Conservation (phyloP, 2,797 vertebrate species). For the Delichon dasypus region DNA sequence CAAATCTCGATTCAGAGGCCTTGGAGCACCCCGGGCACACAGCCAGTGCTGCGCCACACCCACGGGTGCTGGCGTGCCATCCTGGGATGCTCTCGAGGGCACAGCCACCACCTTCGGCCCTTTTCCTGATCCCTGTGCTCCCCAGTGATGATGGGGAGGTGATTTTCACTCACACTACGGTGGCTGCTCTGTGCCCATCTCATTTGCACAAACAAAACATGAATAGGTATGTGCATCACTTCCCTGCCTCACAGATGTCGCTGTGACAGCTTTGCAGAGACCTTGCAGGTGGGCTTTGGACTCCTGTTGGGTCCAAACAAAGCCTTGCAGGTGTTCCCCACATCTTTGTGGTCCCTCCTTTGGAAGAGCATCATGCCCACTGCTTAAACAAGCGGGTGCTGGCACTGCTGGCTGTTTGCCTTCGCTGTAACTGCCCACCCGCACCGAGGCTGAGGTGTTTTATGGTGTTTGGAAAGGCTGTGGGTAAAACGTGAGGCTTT, state of each 20-base stretch:
- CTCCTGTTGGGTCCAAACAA: background rate
- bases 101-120: background rate
- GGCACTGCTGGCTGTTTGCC: background rate
- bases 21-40: background rate
- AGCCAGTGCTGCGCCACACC: background rate
- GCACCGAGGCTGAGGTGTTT: background rate
- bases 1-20: background rate
- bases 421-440: slow-evolving; percentile 48
- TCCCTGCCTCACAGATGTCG: background rate
- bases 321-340: slow-evolving; percentile 19
- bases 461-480: background rate
- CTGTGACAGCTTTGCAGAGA: background rate
- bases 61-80: background rate
- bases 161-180: background rate
- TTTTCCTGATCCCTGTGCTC: background rate
- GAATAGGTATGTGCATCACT: background rate
- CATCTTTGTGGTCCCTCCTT: background rate
- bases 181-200: fast-evolving
- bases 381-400: background rate
- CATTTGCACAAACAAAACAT: background rate
- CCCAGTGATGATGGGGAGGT: background rate
- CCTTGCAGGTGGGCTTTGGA: background rate
- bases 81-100: background rate
- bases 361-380: background rate
- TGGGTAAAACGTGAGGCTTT: background rate